These are phyloP conservation scores for Drosophila dives DNA, from an alignment of 2,888 invertebrate species.

Conservation along the genomic window DNA sequence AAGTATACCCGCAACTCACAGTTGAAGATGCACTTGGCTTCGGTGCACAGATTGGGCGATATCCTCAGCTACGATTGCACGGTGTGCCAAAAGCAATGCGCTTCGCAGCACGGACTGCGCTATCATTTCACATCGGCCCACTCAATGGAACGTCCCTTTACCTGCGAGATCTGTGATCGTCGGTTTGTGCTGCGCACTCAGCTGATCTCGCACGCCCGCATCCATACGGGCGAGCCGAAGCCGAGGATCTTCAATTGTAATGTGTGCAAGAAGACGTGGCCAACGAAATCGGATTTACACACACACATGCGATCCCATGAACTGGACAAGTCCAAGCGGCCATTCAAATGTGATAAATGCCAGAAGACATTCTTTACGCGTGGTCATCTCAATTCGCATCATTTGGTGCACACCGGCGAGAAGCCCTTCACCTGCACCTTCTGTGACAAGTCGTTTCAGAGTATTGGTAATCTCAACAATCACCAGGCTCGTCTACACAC, in stretches of 20 bases:
- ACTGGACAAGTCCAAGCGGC: conserved; percentile 71
- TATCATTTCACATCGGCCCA: conserved; percentile 79
- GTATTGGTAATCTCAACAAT: conserved; percentile 80
- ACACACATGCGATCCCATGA: conserved; percentile 81
- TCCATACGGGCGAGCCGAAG: conserved; percentile 77
- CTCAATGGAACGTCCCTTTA: conserved; percentile 74
- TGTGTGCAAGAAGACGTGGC: conserved; percentile 78
- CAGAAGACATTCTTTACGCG: conserved; percentile 78
- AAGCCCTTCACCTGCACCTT: conserved; percentile 78
- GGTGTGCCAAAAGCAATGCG: conserved; percentile 74
- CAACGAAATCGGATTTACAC: conserved; percentile 79
- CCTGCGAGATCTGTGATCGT: conserved; percentile 68
- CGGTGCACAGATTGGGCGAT: conserved; percentile 78
- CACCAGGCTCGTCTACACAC: conserved; percentile 70
- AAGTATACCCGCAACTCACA: conserved; percentile 82
- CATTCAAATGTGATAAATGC: conserved; percentile 75
- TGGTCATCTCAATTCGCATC: conserved; percentile 78
- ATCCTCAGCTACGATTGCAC: conserved; percentile 72
- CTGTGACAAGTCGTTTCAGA: conserved; percentile 77
- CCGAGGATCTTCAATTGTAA: conserved; percentile 74
- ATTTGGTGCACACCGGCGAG: conserved; percentile 82
- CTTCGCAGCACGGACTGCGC: conserved; percentile 78
- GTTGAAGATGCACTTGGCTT: conserved; percentile 74
- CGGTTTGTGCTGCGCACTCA: conserved; percentile 79
- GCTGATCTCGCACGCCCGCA: conserved; percentile 74